phyloP scores from a whole-genome alignment of 2,797 vertebrate species.

The Bovichtus diacanthus region DNA sequence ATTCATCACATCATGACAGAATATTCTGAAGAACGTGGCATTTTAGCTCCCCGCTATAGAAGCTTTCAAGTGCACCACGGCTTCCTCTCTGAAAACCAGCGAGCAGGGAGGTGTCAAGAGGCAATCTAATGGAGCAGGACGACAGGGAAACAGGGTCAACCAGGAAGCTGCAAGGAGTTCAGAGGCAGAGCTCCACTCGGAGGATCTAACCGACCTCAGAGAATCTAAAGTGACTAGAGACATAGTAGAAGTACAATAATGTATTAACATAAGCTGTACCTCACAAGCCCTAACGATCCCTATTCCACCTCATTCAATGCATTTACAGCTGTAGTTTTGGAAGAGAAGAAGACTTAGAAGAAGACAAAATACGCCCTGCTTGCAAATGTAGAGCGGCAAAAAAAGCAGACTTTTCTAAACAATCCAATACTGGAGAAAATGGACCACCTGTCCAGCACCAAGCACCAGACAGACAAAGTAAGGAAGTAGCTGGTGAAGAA shows the following conservation, averaged over 20 bases:
- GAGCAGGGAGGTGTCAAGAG: slow-evolving; percentile 50
- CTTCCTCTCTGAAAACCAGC: slow-evolving; percentile 39
- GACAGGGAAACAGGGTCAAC: slow-evolving; percentile 55
- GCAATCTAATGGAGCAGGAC: slow-evolving; percentile 29
- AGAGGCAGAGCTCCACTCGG: slow-evolving; percentile 35
- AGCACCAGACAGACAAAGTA: background rate
- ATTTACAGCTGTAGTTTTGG: background rate
- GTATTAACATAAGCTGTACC: slow-evolving; percentile 29
- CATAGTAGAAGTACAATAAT: slow-evolving; percentile 16
- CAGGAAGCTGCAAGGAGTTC: slow-evolving; percentile 40
- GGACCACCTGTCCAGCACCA: background rate
- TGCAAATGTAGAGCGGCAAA: background rate
- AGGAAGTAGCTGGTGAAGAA: background rate
- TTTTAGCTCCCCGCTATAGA: slow-evolving; percentile 59
- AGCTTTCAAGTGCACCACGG: slow-evolving; percentile 47
- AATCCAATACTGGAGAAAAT: background rate
- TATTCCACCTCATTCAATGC: background rate
- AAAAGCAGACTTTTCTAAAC: background rate
- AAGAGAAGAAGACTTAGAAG: background rate
- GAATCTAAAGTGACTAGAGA: slow-evolving; percentile 36
- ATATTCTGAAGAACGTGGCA: slow-evolving; percentile 70
- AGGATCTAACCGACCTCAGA: slow-evolving; percentile 19
- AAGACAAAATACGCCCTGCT: background rate
- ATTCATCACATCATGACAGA: slow-evolving; percentile 76
- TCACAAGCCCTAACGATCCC: slow-evolving; percentile 4